Evolutionary conservation across 2,113 vertebrate species (phyloP).

Genomic region (Eidolon helvum): DNA sequence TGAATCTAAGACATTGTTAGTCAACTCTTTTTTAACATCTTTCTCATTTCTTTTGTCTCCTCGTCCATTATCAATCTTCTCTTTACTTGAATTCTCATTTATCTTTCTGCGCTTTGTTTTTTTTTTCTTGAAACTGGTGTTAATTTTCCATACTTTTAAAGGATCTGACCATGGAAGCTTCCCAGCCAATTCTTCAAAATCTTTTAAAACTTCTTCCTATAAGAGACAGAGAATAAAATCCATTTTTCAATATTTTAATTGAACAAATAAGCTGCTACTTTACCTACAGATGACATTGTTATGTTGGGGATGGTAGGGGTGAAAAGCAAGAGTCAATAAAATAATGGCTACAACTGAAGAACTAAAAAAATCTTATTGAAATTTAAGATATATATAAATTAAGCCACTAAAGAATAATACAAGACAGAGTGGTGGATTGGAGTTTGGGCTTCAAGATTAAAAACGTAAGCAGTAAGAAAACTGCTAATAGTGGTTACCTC

Average conservation of each 20-base stretch:
- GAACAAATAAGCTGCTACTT: conserved; percentile 22
- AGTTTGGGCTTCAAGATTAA: neutral
- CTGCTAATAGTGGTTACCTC: neutral
- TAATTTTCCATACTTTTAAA: conserved; percentile 93
- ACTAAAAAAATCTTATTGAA: neutral
- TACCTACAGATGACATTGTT: neutral
- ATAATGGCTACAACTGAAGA: neutral
- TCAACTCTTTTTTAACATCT: neutral
- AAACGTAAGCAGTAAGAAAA: neutral
- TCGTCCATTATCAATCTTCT: conserved; percentile 53
- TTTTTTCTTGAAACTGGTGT: conserved; percentile 93
- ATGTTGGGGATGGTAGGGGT: neutral
- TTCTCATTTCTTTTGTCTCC: conserved; percentile 52
- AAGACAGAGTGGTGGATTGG: neutral
- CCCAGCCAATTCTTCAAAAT: conserved; percentile 90
- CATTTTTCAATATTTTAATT: conserved; percentile 6
- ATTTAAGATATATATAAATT: neutral
- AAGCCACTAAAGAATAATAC: neutral
- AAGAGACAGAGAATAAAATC: conserved; percentile 62
- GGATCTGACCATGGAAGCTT: conserved; percentile 91
- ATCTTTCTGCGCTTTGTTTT: conserved; percentile 88
- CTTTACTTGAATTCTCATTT: conserved; percentile 66
- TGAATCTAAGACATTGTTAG: conserved; percentile 28
- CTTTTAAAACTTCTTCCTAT: conserved; percentile 92
- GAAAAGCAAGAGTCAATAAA: neutral